Evolutionary conservation across 1,140 invertebrate species (phyloP).

Genomic region (Pseudomyrmex dendroicus): DNA sequence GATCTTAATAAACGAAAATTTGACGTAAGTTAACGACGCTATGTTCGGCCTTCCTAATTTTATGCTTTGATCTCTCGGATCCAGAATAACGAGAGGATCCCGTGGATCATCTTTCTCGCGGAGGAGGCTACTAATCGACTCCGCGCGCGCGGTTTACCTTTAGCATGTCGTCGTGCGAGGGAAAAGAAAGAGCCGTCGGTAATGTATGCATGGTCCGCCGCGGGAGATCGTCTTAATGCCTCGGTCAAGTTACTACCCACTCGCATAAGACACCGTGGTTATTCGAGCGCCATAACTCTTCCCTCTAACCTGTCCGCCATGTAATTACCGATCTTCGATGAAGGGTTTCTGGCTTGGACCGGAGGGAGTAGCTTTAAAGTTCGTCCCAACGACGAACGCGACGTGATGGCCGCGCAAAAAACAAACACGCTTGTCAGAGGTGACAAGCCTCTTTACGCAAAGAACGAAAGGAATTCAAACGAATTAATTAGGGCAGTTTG

Average conservation of each 20-base stretch:
- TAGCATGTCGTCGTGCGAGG: slow-evolving; percentile 50
- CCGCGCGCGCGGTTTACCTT: slow-evolving; percentile 25
- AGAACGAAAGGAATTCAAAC: not conserved
- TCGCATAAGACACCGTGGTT: slow-evolving; percentile 72
- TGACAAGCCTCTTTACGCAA: not conserved
- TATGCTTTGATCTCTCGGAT: not conserved
- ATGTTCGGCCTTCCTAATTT: not conserved
- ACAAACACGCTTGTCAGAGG: slow-evolving; percentile 50
- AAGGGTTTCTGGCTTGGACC: slow-evolving; percentile 22
- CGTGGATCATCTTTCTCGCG: slow-evolving; percentile 60
- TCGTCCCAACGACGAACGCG: slow-evolving; percentile 16
- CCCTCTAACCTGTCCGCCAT: slow-evolving; percentile 74
- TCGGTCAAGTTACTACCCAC: slow-evolving; percentile 74
- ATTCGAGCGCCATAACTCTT: slow-evolving; percentile 75
- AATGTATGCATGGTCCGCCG: slow-evolving; percentile 75
- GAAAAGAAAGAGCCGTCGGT: slow-evolving; percentile 47
- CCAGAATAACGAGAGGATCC: slow-evolving; percentile 17
- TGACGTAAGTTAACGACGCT: slow-evolving; percentile 20
- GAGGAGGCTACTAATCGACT: slow-evolving; percentile 62
- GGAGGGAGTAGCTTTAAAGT: slow-evolving; percentile 37
- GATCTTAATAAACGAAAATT: slow-evolving; percentile 7
- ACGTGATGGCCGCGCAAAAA: slow-evolving; percentile 13
- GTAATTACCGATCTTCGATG: slow-evolving; percentile 73
- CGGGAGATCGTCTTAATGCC: slow-evolving; percentile 76
- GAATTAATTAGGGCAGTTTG: slow-evolving; percentile 3